Base-by-base conservation (phyloP, 2,888 invertebrate species). In the Limnephilus lunatus region DNA sequence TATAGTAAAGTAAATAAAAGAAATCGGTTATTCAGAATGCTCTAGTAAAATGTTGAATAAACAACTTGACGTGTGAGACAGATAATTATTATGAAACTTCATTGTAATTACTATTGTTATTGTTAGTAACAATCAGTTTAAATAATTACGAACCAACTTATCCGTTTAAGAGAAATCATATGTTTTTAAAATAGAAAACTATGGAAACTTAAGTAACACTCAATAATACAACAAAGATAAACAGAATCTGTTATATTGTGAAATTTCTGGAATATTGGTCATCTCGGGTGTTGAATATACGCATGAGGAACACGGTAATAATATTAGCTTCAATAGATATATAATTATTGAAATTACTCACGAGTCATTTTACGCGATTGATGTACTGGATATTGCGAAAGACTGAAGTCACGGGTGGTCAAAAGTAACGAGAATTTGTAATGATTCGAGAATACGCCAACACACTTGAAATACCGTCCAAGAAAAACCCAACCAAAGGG, bases 351-450 rank as follows among this genome's bases (percentile, higher is more conserved):
- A 48, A 92, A 89, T 89, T 94, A 96, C 96, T 96, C 94, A 96
- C 96, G 96, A 94, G 96, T 96, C 96, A 96, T 96, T 35, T 89
- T 89, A 80, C 35, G 31, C 32, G 68, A 31, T 80, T 25, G 81
- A 35, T 80, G 88, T 80, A 32, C n/a, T 80, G 32, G 35, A 80
- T 68, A 89, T 80, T 32, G 35, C 2, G 19, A 80, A 11, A 80
- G n/a, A 89, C 32, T 81, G 25, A 32, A 89, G 25, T 31, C 14
- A 35, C 32, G 9, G 80, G n/a, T 80, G n/a, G n/a, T 89, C n/a
- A 89, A 81, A 89, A 80, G 81, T 80, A 80, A 80, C 81, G 25
- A 80, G 32, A 89, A 89, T 80, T 89, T 81, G 88, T 80, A 89
- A 80, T 89, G 80, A 89, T 80, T 81, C 68, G 31, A 83, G 68